phyloP scores from a whole-genome alignment of 2,113 vertebrate genomes.

The Dendropsophus ebraccatus region DNA sequence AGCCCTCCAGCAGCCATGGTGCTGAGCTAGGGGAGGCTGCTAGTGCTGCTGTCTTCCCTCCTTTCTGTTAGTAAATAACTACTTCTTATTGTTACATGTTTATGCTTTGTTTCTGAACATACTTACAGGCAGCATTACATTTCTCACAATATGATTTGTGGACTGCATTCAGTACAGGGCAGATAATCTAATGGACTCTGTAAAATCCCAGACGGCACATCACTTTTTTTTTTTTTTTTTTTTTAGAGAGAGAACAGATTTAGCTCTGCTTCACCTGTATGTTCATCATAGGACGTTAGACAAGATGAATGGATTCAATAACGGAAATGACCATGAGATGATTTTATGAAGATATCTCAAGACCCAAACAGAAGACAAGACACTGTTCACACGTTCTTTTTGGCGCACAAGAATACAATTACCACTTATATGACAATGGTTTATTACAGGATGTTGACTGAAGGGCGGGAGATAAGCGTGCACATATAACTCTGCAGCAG shows the following conservation, averaged over 20 bases:
- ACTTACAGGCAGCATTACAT: no score
- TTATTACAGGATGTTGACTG: slow-evolving; percentile 4
- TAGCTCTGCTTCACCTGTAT: neutral
- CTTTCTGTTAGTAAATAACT: neutral
- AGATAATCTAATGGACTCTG: neutral
- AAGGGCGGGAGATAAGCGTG: neutral
- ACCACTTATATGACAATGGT: neutral
- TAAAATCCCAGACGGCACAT: no score
- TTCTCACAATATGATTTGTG: no score
- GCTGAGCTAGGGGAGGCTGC: neutral
- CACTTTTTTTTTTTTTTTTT: neutral
- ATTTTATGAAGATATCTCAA: neutral
- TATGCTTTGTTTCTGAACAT: neutral
- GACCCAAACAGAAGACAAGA: neutral
- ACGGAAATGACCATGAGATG: neutral
- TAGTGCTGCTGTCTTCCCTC: neutral
- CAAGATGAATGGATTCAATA: neutral
- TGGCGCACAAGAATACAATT: neutral
- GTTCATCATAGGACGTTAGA: neutral
- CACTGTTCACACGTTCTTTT: neutral
- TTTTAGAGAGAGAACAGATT: neutral
- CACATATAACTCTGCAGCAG: neutral
- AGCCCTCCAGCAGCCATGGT: neutral
- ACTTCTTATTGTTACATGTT: neutral
- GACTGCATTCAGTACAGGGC: no score